Percentiles rank a stretch among this genome's conserved stretches.
These are phyloP conservation scores for Eretmocerus hayati DNA, from an alignment of 2,888 invertebrate genomes.

Conservation along the genomic window DNA sequence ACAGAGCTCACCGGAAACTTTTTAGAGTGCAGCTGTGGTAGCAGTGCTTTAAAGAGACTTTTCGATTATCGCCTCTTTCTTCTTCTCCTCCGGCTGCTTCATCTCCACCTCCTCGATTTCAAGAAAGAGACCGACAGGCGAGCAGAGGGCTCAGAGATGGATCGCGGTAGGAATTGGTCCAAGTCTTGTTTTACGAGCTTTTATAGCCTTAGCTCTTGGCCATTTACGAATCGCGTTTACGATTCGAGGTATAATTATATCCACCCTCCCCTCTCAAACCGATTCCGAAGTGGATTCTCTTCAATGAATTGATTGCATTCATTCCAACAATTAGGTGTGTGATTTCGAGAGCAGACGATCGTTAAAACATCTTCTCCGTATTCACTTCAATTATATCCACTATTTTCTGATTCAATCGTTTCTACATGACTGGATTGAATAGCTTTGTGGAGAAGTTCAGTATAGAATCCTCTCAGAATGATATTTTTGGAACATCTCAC, in stretches of 20 bases:
- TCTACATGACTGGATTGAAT: too few species aligned
- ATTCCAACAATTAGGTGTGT: constrained; percentile 15
- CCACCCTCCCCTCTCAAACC: constrained; percentile 4
- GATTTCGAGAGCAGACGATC: constrained; percentile 12
- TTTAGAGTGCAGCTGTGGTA: constrained; percentile 12
- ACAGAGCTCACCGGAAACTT: constrained; percentile 9
- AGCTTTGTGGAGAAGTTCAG: too few species aligned
- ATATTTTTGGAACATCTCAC: too few species aligned
- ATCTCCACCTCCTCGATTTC: neutral
- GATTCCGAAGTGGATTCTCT: neutral
- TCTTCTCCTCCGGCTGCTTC: neutral
- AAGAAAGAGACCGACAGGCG: constrained; percentile 3
- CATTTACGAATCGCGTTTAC: constrained; percentile 8
- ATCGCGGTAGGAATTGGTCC: neutral
- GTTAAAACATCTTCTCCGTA: too few species aligned
- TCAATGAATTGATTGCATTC: constrained; percentile 12
- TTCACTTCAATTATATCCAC: too few species aligned
- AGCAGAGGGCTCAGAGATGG: neutral
- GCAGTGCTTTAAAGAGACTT: constrained; percentile 17
- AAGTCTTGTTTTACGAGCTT: constrained; percentile 18
- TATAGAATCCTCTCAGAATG: too few species aligned
- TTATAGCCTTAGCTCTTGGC: constrained; percentile 2
- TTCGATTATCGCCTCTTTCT: constrained; percentile 16
- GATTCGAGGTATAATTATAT: constrained; percentile 14
- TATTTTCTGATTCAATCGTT: too few species aligned